Percentiles rank a stretch among this genome's conserved stretches.
Conservation (phyloP, 2,888 invertebrate species). For the Thymelicus sylvestris region DNA sequence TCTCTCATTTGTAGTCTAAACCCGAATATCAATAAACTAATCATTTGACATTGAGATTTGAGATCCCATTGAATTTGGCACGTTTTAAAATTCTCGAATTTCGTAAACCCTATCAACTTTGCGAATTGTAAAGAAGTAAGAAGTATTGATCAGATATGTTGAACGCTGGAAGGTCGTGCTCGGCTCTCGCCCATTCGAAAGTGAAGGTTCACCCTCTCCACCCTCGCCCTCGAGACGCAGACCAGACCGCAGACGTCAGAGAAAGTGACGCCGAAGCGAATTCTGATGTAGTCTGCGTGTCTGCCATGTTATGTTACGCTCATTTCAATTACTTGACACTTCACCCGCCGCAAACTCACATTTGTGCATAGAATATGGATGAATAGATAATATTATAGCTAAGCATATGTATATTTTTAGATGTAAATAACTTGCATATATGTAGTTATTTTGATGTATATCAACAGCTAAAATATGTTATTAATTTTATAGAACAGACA, state of each 20-base stretch:
- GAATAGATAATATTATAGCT: no score
- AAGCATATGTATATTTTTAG: no score
- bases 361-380: no score
- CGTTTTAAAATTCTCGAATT: slow-evolving; percentile 22
- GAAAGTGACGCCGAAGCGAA: slow-evolving; percentile 53
- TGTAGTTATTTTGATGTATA: no score
- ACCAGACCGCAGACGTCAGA: slow-evolving; percentile 63
- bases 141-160: slow-evolving; percentile 23
- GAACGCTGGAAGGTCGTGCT: slow-evolving; percentile 55
- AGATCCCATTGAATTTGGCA: no score
- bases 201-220: slow-evolving; percentile 61
- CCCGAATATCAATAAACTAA: no score
- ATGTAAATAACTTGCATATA: no score
- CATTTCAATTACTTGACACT: slow-evolving; percentile 2
- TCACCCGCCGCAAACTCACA: neutral
- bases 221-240: slow-evolving; percentile 47
- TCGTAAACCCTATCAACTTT: neutral
- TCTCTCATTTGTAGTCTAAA: no score
- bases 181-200: slow-evolving; percentile 60
- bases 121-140: slow-evolving; percentile 16
- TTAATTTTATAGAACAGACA: neutral
- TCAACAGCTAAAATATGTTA: no score
- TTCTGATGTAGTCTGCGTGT: slow-evolving; percentile 10
- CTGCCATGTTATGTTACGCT: slow-evolving; percentile 1
- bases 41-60: no score